A percentile compares a stretch with the other conserved stretches of the same genome.
phyloP scores from a whole-genome alignment of 2,797 vertebrate species.

The Myoxocephalus aenaeus region DNA sequence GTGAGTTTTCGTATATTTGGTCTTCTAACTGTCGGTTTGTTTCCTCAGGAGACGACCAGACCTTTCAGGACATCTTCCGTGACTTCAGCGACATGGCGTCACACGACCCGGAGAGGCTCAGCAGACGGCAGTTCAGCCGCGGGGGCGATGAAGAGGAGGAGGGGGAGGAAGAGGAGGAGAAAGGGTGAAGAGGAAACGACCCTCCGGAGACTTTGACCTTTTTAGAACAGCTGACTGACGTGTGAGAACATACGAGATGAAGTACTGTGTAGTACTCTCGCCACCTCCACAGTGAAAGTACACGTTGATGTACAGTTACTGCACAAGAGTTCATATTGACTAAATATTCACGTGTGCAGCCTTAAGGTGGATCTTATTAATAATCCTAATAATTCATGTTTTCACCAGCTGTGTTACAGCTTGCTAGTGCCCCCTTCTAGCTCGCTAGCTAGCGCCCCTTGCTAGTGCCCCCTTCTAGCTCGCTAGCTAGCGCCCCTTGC shows the following conservation, averaged over 20 bases:
- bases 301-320: background rate
- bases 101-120: constrained; percentile 81
- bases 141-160: constrained; percentile 31
- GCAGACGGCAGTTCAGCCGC: constrained; percentile 67
- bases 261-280: no score
- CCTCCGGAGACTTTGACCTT: background rate
- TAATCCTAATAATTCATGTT: no score
- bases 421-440: no score
- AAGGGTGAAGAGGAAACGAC: constrained; percentile 18
- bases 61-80: constrained; percentile 86
- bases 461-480: no score
- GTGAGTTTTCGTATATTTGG: no score
- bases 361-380: no score
- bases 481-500: no score
- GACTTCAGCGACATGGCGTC: constrained; percentile 88
- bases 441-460: no score
- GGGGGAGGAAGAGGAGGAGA: background rate
- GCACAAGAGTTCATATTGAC: no score
- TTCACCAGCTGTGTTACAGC: no score
- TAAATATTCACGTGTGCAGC: no score
- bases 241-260: background rate
- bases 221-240: background rate
- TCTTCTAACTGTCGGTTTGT: background rate
- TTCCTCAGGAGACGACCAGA: constrained; percentile 82
- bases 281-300: background rate